Evolutionary conservation across 1,140 invertebrate species (phyloP), one percentile per base, ranked within the genome.

Genomic region (Drosophila virilis): DNA sequence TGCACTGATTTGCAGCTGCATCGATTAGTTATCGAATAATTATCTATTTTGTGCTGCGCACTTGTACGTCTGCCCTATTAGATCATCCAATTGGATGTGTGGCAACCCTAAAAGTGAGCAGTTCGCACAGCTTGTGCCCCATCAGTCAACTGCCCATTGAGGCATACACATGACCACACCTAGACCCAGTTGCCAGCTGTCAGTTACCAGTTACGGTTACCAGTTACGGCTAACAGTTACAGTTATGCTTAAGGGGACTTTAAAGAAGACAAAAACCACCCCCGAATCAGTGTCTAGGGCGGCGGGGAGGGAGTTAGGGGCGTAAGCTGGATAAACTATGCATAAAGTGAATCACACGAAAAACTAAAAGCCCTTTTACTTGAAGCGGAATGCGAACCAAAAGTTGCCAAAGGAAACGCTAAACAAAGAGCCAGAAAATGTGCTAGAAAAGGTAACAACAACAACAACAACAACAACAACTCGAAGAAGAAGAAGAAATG

Each of bases 321-420:
- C 0, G 37, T 6, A 6, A 6, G 28, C 9, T 28, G 74, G 57
- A 37, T 48, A 74, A 83, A 80, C 67, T 77, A 77, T 75, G 59
- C 45, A 74, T 42, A 70, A 69, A 74, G 51, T 69, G 71, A 74
- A 62, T 62, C 50, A 74, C 54, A 59, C 33, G 52, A 28, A 79
- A 77, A 78, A 77, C 66, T 54, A 78, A 81, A 77, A 78, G 70
- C 45, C 65, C 68, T 68, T 66, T 62, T 42, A 68, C 51, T 75
- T 45, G 48, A 75, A 70, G 77, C 62, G 74, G 78, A 85, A 85
- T 86, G 83, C 67, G 62, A 78, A 42, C 10, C 40, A 62, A 79
- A 77, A 75, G 79, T 85, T 80, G 81, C 69, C 74, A 85, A 85
- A 85, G 82, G 78, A 84, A 85, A 66, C 43, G 66, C 35, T 35